A percentile compares a stretch with the other conserved stretches of the same genome.
These are phyloP conservation scores for Onychostruthus taczanowskii DNA, from an alignment of 2,113 vertebrate genomes.

Conservation along the genomic window DNA sequence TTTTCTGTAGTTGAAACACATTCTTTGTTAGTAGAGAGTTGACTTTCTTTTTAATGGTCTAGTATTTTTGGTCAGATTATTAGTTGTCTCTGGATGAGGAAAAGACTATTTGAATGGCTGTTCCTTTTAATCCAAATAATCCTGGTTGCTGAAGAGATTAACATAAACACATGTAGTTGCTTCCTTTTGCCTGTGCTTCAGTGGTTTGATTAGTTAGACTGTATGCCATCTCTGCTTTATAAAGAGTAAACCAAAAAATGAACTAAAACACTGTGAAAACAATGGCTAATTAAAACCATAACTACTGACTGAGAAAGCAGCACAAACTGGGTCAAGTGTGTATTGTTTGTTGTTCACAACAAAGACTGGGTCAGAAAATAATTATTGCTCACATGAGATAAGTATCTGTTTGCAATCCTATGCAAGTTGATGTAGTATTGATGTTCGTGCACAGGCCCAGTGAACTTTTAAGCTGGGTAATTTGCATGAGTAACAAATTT, in stretches of 20 bases:
- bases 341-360: background rate
- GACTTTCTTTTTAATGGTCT: constrained; percentile 7
- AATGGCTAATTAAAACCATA: background rate
- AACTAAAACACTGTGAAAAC: background rate
- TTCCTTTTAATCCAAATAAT: constrained; percentile 56
- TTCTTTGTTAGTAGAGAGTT: background rate
- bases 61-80: constrained; percentile 43
- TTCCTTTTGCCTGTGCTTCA: background rate
- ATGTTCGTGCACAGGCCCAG: background rate
- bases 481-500: background rate
- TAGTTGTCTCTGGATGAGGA: constrained; percentile 16
- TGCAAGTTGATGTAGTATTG: background rate
- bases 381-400: background rate
- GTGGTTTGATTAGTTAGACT: constrained; percentile 5
- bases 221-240: background rate
- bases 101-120: constrained; percentile 3
- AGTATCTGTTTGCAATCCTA: background rate
- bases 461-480: background rate
- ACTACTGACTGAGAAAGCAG: background rate
- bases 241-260: background rate
- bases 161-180: background rate
- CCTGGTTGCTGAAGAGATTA: constrained; percentile 61
- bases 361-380: background rate
- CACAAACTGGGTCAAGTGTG: background rate
- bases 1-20: constrained; percentile 1